These are phyloP conservation scores for Carcharodon carcharias DNA, from an alignment of 2,797 vertebrate genomes.

Conservation along the genomic window DNA sequence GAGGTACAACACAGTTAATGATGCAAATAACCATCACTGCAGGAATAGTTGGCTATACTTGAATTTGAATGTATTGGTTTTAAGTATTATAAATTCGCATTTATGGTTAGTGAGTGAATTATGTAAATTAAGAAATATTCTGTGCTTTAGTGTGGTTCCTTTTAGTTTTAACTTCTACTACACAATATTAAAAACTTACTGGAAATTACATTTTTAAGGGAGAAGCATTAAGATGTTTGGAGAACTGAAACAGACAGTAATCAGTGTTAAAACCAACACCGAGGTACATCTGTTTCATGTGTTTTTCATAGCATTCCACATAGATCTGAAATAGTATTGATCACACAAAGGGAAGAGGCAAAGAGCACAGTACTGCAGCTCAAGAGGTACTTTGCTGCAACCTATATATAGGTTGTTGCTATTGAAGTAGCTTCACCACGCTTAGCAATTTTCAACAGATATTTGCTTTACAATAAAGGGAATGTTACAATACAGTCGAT, in stretches of 20 bases:
- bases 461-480: not conserved
- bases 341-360: not conserved
- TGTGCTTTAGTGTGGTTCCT: not conserved
- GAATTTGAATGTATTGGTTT: not conserved
- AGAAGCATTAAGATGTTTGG: not conserved
- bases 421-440: not conserved
- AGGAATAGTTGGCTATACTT: not conserved
- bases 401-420: not conserved
- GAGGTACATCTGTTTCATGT: constrained; percentile 12
- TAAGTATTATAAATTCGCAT: not conserved
- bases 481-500: not conserved
- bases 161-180: not conserved
- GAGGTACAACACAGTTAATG: not conserved
- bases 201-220: not conserved
- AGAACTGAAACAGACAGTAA: not conserved
- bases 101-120: not conserved
- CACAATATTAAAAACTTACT: not conserved
- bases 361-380: not conserved
- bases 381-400: not conserved
- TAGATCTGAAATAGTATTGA: not conserved
- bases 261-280: not conserved
- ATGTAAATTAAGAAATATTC: not conserved
- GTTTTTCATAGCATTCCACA: not conserved
- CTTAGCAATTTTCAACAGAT: not conserved
- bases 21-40: not conserved